Percentiles rank a stretch among this genome's conserved stretches.
These are phyloP conservation scores for Eulithis prunata DNA, from an alignment of 2,888 invertebrate species.

Conservation along the genomic window DNA sequence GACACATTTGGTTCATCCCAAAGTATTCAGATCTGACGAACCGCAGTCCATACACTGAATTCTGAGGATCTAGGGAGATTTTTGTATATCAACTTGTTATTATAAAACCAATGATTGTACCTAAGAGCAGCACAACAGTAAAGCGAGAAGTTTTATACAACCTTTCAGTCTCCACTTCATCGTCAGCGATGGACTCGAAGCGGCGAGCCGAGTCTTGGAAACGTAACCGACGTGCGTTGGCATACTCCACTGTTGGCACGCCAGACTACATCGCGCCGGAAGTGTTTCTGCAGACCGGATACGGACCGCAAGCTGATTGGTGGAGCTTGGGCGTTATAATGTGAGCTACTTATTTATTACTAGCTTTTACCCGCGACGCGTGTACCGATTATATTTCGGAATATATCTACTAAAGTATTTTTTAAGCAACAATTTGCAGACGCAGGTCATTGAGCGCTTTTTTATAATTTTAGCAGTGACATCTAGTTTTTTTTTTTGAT, in stretches of 20 bases:
- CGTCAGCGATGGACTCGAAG: conserved; percentile 96
- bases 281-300: conserved; percentile 98
- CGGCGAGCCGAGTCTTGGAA: conserved; percentile 99
- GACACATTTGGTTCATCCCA: no score
- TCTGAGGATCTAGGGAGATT: no score
- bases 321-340: conserved; percentile 99
- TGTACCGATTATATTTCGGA: no score
- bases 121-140: conserved; percentile 33
- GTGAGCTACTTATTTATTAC: conserved; percentile 77
- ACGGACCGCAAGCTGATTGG: conserved; percentile 99
- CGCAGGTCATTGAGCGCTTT: no score
- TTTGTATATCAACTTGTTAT: no score
- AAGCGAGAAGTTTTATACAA: conserved; percentile 40
- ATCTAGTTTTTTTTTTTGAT: no score
- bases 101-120: conserved; percentile 7
- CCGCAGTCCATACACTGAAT: no score
- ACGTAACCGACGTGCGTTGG: conserved; percentile 96
- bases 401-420: no score
- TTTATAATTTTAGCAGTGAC: no score
- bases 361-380: no score
- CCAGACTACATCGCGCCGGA: conserved; percentile 99
- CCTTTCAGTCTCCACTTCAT: conserved; percentile 72
- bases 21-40: no score
- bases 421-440: no score
- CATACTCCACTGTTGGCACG: conserved; percentile 97